A percentile compares a stretch with the other conserved stretches of the same genome.
Evolutionary conservation across 2,113 vertebrate species (phyloP).

Genomic region (Xenotilapia longispinis): DNA sequence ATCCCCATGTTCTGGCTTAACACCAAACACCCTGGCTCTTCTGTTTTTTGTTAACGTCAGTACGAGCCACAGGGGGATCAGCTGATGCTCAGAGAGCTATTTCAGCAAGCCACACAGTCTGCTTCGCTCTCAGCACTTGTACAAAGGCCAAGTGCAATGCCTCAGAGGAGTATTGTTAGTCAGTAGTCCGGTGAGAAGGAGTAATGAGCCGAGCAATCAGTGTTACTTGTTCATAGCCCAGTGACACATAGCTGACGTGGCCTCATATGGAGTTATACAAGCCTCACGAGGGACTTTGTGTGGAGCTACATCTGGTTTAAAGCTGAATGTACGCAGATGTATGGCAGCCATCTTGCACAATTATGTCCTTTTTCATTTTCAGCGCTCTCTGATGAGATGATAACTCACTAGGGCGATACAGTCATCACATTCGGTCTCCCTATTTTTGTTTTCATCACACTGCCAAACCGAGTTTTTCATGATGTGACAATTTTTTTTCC

Average conservation of each 20-base stretch:
- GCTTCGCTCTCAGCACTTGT: conserved; percentile 33
- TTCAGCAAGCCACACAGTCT: conserved; percentile 18
- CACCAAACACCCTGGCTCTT: not conserved
- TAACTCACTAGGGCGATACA: not conserved
- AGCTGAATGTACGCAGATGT: not conserved
- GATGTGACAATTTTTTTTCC: not conserved
- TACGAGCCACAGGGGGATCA: conserved; percentile 8
- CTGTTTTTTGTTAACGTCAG: conserved; percentile 1
- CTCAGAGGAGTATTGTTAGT: conserved; percentile 50
- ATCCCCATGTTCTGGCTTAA: conserved; percentile 3
- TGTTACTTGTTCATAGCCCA: conserved; percentile 30
- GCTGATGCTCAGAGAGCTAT: conserved; percentile 34
- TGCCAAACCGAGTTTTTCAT: not conserved
- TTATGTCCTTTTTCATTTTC: not conserved
- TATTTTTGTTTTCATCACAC: not conserved
- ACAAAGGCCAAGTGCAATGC: conserved; percentile 41
- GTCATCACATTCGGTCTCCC: conserved; percentile 3
- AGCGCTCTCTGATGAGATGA: not conserved
- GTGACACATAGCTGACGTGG: conserved; percentile 37
- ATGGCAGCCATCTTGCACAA: conserved; percentile 8
- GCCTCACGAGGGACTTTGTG: not conserved
- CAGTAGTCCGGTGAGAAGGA: conserved; percentile 42
- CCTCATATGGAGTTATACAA: not conserved
- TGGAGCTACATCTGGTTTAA: not conserved
- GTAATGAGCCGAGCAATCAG: conserved; percentile 57